Evolutionary conservation across 2,113 vertebrate species (phyloP).

Genomic region (Hippocampus comes): DNA sequence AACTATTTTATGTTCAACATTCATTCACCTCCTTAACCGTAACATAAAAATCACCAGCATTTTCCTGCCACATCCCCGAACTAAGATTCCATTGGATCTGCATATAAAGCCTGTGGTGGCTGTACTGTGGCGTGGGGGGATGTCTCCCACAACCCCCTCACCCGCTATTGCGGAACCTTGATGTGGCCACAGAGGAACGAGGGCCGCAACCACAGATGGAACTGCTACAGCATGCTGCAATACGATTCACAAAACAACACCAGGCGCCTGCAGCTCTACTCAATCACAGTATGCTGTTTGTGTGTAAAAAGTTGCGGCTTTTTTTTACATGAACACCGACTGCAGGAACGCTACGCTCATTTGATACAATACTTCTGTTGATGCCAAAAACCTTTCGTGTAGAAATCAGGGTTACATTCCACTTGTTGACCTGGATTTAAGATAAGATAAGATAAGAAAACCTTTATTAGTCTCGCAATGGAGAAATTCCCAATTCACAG

Average conservation of each 20-base stretch:
- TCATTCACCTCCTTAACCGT: constrained; percentile 31
- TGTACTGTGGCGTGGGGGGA: constrained; percentile 23
- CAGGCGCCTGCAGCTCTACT: constrained; percentile 50
- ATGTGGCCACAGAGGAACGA: constrained; percentile 70
- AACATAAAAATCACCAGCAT: constrained; percentile 46
- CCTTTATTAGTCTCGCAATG: too few relatives aligned
- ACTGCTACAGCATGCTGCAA: constrained; percentile 43
- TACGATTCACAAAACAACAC: constrained; percentile 55
- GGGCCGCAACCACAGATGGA: constrained; percentile 47
- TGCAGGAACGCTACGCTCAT: neutral
- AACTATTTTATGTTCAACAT: constrained; percentile 15
- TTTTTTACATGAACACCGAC: neutral
- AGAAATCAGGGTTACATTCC: neutral
- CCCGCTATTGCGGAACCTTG: constrained; percentile 51
- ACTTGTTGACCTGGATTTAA: neutral
- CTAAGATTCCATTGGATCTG: constrained; percentile 53
- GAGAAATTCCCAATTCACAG: too few relatives aligned
- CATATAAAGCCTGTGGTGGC: constrained; percentile 50
- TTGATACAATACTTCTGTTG: neutral
- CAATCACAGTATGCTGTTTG: constrained; percentile 25
- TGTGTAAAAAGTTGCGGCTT: neutral
- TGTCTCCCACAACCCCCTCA: constrained; percentile 16
- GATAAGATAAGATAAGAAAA: too few relatives aligned
- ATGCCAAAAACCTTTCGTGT: neutral
- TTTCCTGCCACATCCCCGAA: constrained; percentile 50